Base-by-base conservation (phyloP, 2,888 invertebrate genomes). In the Harmothoe impar region DNA sequence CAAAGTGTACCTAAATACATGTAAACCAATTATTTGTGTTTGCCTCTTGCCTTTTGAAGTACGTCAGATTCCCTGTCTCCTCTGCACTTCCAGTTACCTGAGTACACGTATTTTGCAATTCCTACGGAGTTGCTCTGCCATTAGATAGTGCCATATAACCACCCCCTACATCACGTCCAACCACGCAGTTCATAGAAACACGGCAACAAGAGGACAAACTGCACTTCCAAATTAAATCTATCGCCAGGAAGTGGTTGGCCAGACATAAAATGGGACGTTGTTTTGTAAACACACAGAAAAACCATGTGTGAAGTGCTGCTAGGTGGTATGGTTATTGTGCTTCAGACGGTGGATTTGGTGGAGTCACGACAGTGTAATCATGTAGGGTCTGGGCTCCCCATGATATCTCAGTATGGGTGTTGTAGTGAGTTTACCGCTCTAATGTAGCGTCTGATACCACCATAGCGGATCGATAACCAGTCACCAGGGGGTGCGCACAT, bases 401-500 rank as follows among this genome's bases (percentile, higher is more conserved):
- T 0, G 77, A n/a, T 77, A 29, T 15, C 81, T 23, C 31, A 25
- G 15, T 77, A 77, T 77, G 25, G 25, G 25, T 29, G 77, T 0
- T 29, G 1, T 29, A n/a, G 29, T 25, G 20, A 25, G 77, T 77
- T 77, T 77, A 77, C 77, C 5, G 77, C 77, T 25, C 20, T 31
- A 77, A 77, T 77, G 25, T 77, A 77, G 25, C 29, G 31, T 77
- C 77, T 77, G 77, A 31, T 25, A 77, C 17, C 7, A 77, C 31
- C 31, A 15, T 3, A 62, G 15, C 29, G 29, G 77, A 77, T 77
- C 77, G 77, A 77, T 77, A 77, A 43, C 43, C 43, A 3, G 10
- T 35, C 81, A 43, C 35, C 81, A 35, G 81, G n/a, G 81, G 81
- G 81, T 25, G 7, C 43, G 81, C 81, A 77, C 77, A 77, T 77